A percentile compares a stretch with the other conserved stretches of the same genome.
These are phyloP conservation scores for Dinomys branickii DNA, from an alignment of 2,113 vertebrate species.

Conservation along the genomic window DNA sequence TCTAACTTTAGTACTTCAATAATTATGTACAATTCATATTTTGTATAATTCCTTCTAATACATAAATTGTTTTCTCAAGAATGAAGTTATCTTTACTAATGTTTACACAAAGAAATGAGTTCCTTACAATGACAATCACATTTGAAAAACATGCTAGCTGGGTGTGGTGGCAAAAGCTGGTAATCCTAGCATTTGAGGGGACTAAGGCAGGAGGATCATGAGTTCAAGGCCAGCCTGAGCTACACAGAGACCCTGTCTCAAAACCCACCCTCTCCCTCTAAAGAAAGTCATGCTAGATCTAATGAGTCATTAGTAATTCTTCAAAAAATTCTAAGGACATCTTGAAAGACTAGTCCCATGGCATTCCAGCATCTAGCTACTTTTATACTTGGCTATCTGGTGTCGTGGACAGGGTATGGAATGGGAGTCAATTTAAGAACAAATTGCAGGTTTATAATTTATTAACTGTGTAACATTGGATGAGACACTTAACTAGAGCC, in stretches of 20 bases:
- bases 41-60: neutral
- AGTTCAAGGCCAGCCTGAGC: neutral
- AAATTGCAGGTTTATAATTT: neutral
- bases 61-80: neutral
- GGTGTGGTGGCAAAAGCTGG: neutral
- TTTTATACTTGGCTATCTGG: neutral
- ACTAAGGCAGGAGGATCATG: neutral
- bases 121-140: neutral
- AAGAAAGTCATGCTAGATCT: neutral
- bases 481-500: neutral
- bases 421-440: neutral
- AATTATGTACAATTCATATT: neutral
- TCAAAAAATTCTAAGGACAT: neutral
- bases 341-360: neutral
- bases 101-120: slow-evolving; percentile 11
- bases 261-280: neutral
- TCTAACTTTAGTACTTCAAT: neutral
- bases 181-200: neutral
- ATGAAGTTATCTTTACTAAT: slow-evolving; percentile 21
- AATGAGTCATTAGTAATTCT: neutral
- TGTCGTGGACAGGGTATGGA: neutral
- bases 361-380: neutral
- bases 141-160: neutral
- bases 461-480: neutral
- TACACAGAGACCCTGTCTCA: neutral